A percentile compares a stretch with the other conserved stretches of the same genome.
Evolutionary conservation across 2,113 vertebrate species (phyloP).

Genomic region (Ciconia stormi): DNA sequence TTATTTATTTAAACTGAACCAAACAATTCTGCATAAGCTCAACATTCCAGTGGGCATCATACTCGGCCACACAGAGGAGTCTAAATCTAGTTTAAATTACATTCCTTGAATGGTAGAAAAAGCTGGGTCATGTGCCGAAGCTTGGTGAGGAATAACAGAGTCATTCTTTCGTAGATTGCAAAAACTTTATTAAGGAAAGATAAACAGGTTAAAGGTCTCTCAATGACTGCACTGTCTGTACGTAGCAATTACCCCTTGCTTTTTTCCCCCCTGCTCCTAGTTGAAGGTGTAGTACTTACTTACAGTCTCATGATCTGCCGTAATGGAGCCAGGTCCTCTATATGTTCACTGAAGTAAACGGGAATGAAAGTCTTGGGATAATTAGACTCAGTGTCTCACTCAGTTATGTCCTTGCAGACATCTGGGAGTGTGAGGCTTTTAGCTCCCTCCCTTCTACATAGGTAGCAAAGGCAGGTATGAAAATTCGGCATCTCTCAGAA

Average conservation of each 20-base stretch:
- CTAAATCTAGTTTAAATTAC: conserved; percentile 50
- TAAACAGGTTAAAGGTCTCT: conserved; percentile 26
- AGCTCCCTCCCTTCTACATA: neutral
- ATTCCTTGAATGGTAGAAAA: conserved; percentile 59
- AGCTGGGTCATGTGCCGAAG: neutral
- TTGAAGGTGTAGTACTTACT: neutral
- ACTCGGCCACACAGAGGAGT: neutral
- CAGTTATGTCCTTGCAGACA: neutral
- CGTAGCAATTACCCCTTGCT: neutral
- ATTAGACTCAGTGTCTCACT: neutral
- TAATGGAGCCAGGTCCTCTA: neutral
- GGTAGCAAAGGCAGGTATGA: neutral
- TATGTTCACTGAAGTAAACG: neutral
- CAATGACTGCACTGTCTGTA: neutral
- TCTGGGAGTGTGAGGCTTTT: neutral
- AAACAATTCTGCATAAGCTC: conserved; percentile 35
- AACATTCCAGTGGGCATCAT: conserved; percentile 26
- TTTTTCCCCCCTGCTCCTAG: neutral
- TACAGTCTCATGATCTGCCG: neutral
- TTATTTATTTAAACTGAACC: conserved; percentile 55
- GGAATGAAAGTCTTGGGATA: neutral
- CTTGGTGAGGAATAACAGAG: conserved; percentile 34
- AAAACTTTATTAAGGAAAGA: conserved; percentile 36
- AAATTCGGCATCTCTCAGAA: neutral
- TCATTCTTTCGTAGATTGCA: conserved; percentile 13